phyloP scores from a whole-genome alignment of 2,113 vertebrate genomes.

The Engraulis encrasicolus region DNA sequence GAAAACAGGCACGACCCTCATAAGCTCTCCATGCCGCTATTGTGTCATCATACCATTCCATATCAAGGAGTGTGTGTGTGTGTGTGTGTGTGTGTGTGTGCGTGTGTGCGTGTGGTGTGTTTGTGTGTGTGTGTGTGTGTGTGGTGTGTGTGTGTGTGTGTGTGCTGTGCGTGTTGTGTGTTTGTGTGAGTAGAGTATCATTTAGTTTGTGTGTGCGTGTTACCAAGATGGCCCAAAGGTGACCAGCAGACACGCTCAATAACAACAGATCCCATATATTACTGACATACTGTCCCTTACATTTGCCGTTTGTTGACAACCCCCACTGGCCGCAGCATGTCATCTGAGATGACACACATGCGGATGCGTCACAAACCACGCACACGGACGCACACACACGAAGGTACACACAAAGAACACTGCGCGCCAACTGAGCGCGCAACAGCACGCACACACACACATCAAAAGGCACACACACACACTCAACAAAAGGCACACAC shows the following conservation, averaged over 20 bases:
- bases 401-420: not conserved
- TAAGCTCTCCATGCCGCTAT: no score
- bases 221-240: not conserved
- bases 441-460: no score
- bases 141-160: not conserved
- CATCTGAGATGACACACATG: not conserved
- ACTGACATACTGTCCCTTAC: conserved; percentile 42
- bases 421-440: no score
- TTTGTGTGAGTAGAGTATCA: not conserved
- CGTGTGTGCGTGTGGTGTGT: no score
- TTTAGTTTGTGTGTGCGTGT: conserved; percentile 3
- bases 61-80: not conserved
- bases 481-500: no score
- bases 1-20: no score
- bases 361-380: not conserved
- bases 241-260: conserved; percentile 11
- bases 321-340: not conserved
- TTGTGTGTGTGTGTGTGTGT: not conserved
- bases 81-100: not conserved
- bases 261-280: conserved; percentile 31
- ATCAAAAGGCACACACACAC: no score
- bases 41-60: no score
- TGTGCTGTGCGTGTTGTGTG: not conserved
- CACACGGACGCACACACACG: not conserved
- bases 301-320: conserved; percentile 38